These are phyloP conservation scores for Erythrocercus mccallii DNA, from an alignment of 2,113 vertebrate species.

Conservation along the genomic window DNA sequence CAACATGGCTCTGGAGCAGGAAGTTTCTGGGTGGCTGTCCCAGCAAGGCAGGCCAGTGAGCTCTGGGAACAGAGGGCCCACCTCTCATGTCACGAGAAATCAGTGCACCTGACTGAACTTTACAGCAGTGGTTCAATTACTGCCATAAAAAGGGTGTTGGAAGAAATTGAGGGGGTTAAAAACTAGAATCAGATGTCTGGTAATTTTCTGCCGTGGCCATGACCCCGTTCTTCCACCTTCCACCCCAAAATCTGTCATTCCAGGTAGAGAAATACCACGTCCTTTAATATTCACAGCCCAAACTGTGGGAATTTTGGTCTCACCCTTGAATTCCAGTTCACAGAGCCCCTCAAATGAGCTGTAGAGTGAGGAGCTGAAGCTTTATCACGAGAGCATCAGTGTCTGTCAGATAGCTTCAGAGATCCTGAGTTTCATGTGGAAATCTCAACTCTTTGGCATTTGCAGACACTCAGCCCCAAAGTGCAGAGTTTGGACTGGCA, in stretches of 20 bases:
- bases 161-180: not conserved
- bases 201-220: not conserved
- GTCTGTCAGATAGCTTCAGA: not conserved
- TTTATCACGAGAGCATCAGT: not conserved
- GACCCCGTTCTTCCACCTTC: not conserved
- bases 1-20: not conserved
- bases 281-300: not conserved
- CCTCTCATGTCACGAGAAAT: accelerated
- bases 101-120: not conserved
- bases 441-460: not conserved
- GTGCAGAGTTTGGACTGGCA: not conserved
- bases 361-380: not conserved
- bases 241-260: not conserved
- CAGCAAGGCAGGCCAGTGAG: not conserved
- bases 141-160: not conserved
- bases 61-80: not conserved
- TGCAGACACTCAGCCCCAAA: not conserved
- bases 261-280: not conserved
- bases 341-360: not conserved
- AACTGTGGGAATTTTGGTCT: not conserved
- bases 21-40: accelerated
- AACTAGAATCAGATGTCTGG: not conserved
- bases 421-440: not conserved
- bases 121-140: not conserved
- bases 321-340: not conserved